Evolutionary conservation across 2,888 invertebrate species (phyloP).

Genomic region (Tipula vernalis): DNA sequence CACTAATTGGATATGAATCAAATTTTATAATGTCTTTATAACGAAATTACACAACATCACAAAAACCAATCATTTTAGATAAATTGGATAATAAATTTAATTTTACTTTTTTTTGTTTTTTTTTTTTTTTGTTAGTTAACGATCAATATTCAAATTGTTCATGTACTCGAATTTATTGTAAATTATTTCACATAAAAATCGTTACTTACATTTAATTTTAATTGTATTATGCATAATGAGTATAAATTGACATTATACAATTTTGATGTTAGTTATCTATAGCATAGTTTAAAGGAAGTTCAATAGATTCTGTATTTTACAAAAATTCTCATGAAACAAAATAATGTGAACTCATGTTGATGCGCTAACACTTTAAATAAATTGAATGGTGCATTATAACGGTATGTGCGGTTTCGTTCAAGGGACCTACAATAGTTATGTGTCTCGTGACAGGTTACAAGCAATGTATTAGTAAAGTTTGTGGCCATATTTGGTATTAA

Average conservation of each 20-base stretch:
- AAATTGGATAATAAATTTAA: conserved; percentile 4
- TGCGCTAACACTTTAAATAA: neutral
- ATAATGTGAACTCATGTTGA: neutral
- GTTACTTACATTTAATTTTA: neutral
- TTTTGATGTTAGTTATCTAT: neutral
- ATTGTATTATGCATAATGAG: neutral
- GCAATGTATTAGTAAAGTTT: neutral
- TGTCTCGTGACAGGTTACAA: neutral
- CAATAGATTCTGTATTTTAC: neutral
- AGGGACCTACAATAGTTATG: neutral
- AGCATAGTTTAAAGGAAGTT: neutral
- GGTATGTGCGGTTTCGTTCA: neutral
- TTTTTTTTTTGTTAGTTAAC: neutral
- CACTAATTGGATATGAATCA: neutral
- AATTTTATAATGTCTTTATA: neutral
- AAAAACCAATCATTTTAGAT: neutral
- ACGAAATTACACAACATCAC: neutral
- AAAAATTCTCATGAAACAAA: neutral
- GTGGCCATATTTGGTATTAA: neutral
- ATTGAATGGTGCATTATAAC: neutral
- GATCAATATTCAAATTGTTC: neutral
- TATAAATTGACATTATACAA: neutral
- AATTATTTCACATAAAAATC: neutral
- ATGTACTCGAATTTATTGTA: neutral
- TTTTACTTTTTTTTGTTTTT: neutral